phyloP scores from a whole-genome alignment of 2,797 vertebrate genomes.

The Hypotaenidia okinawae region DNA sequence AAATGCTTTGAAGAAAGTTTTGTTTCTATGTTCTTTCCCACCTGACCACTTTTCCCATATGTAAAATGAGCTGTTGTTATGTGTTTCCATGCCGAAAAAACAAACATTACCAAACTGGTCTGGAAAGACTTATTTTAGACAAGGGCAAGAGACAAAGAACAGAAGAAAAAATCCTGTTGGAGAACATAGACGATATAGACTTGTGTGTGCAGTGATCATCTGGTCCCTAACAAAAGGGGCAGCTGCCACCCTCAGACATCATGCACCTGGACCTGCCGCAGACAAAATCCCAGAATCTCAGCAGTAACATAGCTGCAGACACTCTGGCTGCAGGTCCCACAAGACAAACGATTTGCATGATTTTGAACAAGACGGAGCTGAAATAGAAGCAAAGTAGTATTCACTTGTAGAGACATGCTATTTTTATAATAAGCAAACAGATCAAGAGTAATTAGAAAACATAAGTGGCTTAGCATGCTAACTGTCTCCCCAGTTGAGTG shows the following conservation, averaged over 20 bases:
- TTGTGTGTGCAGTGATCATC: accelerated
- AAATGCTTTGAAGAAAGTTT: background rate
- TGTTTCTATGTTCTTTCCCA: background rate
- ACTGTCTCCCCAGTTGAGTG: background rate
- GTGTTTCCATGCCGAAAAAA: background rate
- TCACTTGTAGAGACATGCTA: accelerated
- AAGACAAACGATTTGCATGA: background rate
- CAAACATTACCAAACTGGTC: background rate
- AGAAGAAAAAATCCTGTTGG: background rate
- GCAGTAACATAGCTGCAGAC: background rate
- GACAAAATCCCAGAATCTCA: background rate
- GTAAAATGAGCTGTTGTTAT: background rate
- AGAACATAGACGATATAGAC: background rate
- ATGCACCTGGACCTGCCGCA: accelerated
- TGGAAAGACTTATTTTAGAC: background rate
- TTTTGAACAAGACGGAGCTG: background rate
- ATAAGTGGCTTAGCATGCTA: background rate
- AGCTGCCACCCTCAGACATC: background rate
- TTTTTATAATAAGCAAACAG: background rate
- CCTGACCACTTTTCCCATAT: background rate
- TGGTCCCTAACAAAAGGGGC: background rate
- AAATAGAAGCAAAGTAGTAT: background rate
- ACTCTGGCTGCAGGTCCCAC: background rate
- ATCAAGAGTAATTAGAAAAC: background rate
- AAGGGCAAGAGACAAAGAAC: background rate